Evolutionary conservation across 2,888 invertebrate species (phyloP).

Genomic region (Plusia festucae): DNA sequence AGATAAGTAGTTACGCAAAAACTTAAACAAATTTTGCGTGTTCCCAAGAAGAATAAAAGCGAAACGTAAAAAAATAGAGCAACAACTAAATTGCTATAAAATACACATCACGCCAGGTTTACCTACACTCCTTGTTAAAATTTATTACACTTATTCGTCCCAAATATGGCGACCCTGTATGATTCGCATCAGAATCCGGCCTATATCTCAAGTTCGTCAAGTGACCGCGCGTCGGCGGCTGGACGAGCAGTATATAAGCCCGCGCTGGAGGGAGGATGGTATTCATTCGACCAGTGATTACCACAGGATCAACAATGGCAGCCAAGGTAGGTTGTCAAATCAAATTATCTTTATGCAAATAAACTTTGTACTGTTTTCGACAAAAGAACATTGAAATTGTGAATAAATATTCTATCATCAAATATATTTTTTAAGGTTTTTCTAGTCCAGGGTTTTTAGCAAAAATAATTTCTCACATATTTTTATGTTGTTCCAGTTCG

Average conservation of each 20-base stretch:
- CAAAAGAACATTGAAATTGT: too few relatives aligned
- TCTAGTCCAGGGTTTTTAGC: too few relatives aligned
- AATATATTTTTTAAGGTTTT: too few relatives aligned
- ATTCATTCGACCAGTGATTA: conserved; percentile 74
- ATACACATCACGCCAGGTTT: not conserved
- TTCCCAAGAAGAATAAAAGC: too few relatives aligned
- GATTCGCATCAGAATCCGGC: conserved; percentile 37
- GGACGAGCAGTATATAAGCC: conserved; percentile 66
- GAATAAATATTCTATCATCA: too few relatives aligned
- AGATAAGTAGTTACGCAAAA: too few relatives aligned
- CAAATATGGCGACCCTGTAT: conserved; percentile 48
- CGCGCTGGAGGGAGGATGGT: conserved; percentile 41
- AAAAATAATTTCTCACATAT: too few relatives aligned
- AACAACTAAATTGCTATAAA: too few relatives aligned
- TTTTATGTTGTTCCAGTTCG: conserved; percentile 69
- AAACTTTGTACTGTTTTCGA: too few relatives aligned
- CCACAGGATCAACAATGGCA: conserved; percentile 74
- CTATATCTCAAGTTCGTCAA: conserved; percentile 63
- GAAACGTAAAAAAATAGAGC: too few relatives aligned
- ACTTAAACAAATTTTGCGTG: too few relatives aligned
- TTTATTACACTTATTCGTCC: not conserved
- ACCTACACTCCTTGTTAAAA: not conserved
- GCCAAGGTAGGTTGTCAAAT: conserved; percentile 71
- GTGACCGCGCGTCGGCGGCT: conserved; percentile 41
- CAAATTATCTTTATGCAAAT: too few relatives aligned